Conservation (phyloP, 35 echinoderm and acorn worm genomes). For the Apostichopus parvimensis region DNA sequence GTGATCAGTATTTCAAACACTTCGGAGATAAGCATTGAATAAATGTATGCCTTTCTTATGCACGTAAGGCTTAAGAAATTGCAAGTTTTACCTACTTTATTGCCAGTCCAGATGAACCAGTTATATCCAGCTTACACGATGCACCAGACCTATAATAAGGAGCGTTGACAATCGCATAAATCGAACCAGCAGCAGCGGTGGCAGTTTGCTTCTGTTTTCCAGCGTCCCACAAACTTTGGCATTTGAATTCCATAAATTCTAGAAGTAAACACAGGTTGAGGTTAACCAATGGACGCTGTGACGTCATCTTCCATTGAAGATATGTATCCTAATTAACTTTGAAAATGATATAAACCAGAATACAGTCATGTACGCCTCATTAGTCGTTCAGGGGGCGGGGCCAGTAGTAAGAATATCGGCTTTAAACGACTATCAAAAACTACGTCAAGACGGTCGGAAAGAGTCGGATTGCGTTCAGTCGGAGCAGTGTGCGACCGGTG, state of each 20-base stretch:
- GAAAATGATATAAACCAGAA: too few relatives aligned
- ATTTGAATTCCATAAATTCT: slow-evolving; percentile 59
- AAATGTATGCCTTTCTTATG: neutral
- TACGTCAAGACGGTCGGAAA: too few relatives aligned
- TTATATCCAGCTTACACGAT: slow-evolving; percentile 54
- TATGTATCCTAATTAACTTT: too few relatives aligned
- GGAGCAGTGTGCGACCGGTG: too few relatives aligned
- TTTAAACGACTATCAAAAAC: too few relatives aligned
- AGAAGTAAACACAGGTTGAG: neutral
- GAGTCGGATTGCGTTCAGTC: too few relatives aligned
- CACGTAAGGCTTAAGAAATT: too few relatives aligned
- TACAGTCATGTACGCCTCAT: too few relatives aligned
- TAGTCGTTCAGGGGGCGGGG: too few relatives aligned
- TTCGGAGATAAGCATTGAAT: neutral
- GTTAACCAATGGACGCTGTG: neutral
- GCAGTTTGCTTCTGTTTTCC: neutral
- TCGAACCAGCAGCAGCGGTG: slow-evolving; percentile 34
- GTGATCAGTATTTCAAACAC: neutral
- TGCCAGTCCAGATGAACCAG: neutral
- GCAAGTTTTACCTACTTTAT: neutral
- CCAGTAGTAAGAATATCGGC: too few relatives aligned
- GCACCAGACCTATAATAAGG: slow-evolving; percentile 58
- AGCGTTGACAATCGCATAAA: slow-evolving; percentile 47
- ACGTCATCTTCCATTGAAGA: too few relatives aligned
- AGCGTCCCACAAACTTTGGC: slow-evolving; percentile 52